Conservation (phyloP, 2,797 vertebrate genomes). For the Apodemus agrarius region DNA sequence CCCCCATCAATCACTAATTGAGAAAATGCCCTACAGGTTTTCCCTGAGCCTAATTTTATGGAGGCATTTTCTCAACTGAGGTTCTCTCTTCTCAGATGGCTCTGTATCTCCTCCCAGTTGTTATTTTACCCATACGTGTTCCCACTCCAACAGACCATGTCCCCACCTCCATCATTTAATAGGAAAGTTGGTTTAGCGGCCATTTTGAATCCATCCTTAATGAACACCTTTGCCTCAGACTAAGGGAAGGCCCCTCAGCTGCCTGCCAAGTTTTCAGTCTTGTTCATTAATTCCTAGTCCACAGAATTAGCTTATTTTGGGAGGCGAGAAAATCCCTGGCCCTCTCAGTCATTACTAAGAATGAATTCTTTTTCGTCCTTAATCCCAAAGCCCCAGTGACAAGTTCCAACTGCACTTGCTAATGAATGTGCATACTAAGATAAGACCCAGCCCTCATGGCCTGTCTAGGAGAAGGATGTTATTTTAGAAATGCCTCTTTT, state of each 20-base stretch:
- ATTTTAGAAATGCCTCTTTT: not conserved
- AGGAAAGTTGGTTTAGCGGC: not conserved
- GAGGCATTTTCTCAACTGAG: not conserved
- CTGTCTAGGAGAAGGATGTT: not conserved
- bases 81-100: not conserved
- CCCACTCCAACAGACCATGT: not conserved
- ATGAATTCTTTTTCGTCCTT: conserved; percentile 63
- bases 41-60: not conserved
- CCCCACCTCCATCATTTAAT: not conserved
- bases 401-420: not conserved
- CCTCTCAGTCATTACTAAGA: conserved; percentile 17
- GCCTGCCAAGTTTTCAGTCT: not conserved
- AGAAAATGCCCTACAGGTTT: not conserved
- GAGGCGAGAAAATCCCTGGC: conserved; percentile 58
- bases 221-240: not conserved
- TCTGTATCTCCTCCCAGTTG: not conserved
- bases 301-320: conserved; percentile 55
- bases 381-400: not conserved
- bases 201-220: not conserved
- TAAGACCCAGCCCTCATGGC: not conserved
- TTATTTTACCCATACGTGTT: not conserved
- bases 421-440: not conserved
- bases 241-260: not conserved
- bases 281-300: conserved; percentile 62
- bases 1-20: not conserved